These are phyloP conservation scores for Limnothrissa miodon DNA, from an alignment of 2,113 vertebrate genomes.

Conservation along the genomic window DNA sequence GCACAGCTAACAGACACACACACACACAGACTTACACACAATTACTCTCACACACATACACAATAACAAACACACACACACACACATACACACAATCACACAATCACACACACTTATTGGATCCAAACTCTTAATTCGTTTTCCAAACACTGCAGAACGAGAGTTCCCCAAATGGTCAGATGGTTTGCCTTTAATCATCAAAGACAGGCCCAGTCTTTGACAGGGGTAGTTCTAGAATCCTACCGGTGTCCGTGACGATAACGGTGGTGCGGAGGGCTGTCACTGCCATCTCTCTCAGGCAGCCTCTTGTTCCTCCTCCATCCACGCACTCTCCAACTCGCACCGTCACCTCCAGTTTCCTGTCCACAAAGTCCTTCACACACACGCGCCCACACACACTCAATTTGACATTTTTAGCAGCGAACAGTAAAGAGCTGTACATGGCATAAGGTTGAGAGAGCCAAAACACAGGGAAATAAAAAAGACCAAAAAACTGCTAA, in stretches of 20 bases:
- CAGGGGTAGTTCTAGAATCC: not conserved
- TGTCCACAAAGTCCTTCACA: slow-evolving; percentile 79
- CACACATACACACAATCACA: not conserved
- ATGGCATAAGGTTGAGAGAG: no score
- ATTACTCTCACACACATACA: not conserved
- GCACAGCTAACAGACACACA: not conserved
- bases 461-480: no score
- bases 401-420: no score
- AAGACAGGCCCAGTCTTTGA: not conserved
- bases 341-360: slow-evolving; percentile 69
- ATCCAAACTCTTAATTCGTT: no score
- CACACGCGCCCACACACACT: slow-evolving; percentile 23
- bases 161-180: no score
- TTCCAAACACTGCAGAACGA: no score
- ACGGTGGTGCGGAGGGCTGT: slow-evolving; percentile 65
- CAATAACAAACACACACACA: not conserved
- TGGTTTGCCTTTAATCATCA: no score
- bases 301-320: slow-evolving; percentile 54
- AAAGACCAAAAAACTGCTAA: no score
- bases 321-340: slow-evolving; percentile 64
- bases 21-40: not conserved
- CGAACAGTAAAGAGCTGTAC: no score
- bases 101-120: not conserved
- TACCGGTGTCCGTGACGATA: slow-evolving; percentile 78
- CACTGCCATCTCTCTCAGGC: slow-evolving; percentile 71